Conservation (phyloP, 2,888 invertebrate species). For the Nycteola revayana region DNA sequence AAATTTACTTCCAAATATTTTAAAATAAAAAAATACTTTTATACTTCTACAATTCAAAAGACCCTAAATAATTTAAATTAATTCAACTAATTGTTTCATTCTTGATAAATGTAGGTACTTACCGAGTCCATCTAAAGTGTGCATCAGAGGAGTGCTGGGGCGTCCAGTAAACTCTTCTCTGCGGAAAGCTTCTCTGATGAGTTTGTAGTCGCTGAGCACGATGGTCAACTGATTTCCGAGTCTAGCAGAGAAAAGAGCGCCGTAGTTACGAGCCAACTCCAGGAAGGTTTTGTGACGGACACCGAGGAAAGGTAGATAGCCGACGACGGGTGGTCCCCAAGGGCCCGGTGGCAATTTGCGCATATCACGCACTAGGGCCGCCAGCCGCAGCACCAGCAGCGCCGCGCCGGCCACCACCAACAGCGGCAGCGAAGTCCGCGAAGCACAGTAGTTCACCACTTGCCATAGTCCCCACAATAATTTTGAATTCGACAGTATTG, state of each 20-base stretch:
- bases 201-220: slow-evolving; percentile 92
- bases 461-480: slow-evolving; percentile 79
- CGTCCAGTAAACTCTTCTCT: slow-evolving; percentile 94
- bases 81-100: too few species aligned
- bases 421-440: slow-evolving; percentile 62
- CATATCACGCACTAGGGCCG: slow-evolving; percentile 64
- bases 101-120: slow-evolving; percentile 64
- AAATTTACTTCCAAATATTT: too few species aligned
- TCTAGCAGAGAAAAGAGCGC: slow-evolving; percentile 89
- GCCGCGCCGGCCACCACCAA: slow-evolving; percentile 73
- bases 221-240: slow-evolving; percentile 92
- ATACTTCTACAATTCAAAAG: too few species aligned
- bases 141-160: slow-evolving; percentile 92
- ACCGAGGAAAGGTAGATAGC: slow-evolving; percentile 91
- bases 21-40: too few species aligned
- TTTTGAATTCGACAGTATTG: slow-evolving; percentile 69
- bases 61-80: too few species aligned
- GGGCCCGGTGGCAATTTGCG: slow-evolving; percentile 91
- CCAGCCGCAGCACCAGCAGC: slow-evolving; percentile 72
- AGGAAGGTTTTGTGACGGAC: slow-evolving; percentile 90
- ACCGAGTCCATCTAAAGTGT: slow-evolving; percentile 94
- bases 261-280: slow-evolving; percentile 89
- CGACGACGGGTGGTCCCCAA: slow-evolving; percentile 92
- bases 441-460: slow-evolving; percentile 69
- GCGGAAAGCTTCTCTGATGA: slow-evolving; percentile 92